Base-by-base conservation (phyloP, 2,797 vertebrate species). In the Microctenopoma steveboyesi region DNA sequence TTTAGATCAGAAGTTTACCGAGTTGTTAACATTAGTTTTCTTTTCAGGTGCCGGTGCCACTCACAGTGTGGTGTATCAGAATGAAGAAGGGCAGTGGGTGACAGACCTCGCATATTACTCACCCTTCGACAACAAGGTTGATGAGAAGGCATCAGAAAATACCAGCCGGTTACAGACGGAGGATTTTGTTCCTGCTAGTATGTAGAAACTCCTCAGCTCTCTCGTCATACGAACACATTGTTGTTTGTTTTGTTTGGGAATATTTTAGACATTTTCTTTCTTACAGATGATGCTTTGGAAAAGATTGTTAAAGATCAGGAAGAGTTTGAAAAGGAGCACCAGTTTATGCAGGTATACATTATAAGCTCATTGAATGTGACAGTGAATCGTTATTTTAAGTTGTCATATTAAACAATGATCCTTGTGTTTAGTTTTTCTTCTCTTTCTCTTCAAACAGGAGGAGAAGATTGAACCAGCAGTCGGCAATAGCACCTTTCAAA, bases 91-190 rank as follows among this genome's bases (percentile, higher is more conserved):
- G 5, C 95, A 93, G 74, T 99, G 98, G 98, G 98, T 99, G 76
- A 99, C 98, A 18, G 96, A 99, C 86, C 93, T 99, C 81, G 98
- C 98, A 0, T 99, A 98, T 86, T 99, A 96, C 59, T 95, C 95
- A 22, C 94, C 96, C 18, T 98, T 99, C 92, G 91, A 95, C 85
- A 95, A 96, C 78, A 94, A 97, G 71, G 54, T 91, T 52, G 87
- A 91, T 52, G 75, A 63, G 27, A 89, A 88, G 33, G 25, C 75
- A 1, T 46, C 82, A 11, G 86, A 92, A 39, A 37, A 69, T 27
- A 55, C 43, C 35, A 42, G 15, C 14, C 84, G 89, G 56, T 84
- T 92, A 68, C 82, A 89, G 80, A 74, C 88, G 10, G 96, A 97
- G 68, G 92, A 96, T 33, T 99, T 99, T 85, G 27, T 95, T 90